Base-by-base conservation (phyloP, 2,797 vertebrate species). In the Pangasius krempfi region DNA sequence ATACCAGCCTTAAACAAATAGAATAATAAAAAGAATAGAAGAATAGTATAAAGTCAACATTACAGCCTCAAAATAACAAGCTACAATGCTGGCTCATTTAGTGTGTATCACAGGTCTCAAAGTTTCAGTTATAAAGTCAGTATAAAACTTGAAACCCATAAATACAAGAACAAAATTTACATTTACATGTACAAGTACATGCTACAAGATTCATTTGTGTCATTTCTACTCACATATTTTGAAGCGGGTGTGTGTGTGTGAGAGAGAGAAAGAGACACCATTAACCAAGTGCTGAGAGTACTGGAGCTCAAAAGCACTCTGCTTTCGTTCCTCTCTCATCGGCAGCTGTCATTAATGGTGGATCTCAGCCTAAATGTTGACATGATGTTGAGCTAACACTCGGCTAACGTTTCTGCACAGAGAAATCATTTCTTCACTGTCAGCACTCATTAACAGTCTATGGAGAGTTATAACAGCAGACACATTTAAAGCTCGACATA, bases 371-470 rank as follows among this genome's bases (percentile, higher is more conserved):
- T 84, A 50, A 84, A 68, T 44, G 82, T 76, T 60, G 80, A 80
- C 9, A 9, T 60, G 58, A 83, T 30, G 56, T 52, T 80, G 64
- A 58, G 8, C 82, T 89, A 90, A 88, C 88, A 52, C 85, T 72
- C 33, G 68, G 72, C 80, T 78, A 91, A 88, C 72, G 87, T 86
- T 79, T 83, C 89, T 87, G 87, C 54, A 18, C 33, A 47, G 58
- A 82, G 89, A 89, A 85, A 86, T 76, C 81, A 54, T 88, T 87
- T 87, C 72, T 85, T 87, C 70, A 86, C 82, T 87, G 89, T 91
- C 87, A 88, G 86, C 37, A 75, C 87, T 89, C 86, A 88, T 91
- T 87, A 89, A 83, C 68, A 86, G 52, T 88, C 90, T 89, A 50
- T 30, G 87, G 80, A 85, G 88, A 84, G 72, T 83, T 86, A 89